phyloP scores from a whole-genome alignment of 2,888 invertebrate species.

The Chloroclysta siterata region DNA sequence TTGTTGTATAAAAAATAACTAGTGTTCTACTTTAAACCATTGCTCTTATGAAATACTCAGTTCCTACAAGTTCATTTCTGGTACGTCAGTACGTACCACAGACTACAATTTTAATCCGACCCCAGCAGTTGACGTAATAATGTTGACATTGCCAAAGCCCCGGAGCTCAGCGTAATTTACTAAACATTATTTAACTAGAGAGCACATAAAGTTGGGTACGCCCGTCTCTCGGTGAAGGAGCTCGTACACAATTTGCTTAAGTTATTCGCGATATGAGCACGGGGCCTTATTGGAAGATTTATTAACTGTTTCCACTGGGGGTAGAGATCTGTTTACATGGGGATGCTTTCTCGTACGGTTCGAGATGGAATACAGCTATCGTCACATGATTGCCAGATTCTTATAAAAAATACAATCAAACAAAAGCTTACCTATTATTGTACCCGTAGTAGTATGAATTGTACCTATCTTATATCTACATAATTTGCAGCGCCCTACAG shows the following conservation, averaged over 20 bases:
- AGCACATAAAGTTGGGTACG: slow-evolving; percentile 45
- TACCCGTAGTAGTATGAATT: too few relatives aligned
- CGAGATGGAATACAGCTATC: neutral
- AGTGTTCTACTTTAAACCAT: too few relatives aligned
- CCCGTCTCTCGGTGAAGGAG: slow-evolving; percentile 31
- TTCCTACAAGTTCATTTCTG: too few relatives aligned
- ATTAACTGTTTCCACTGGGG: slow-evolving; percentile 32
- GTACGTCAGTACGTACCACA: neutral
- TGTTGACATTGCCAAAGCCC: slow-evolving; percentile 41
- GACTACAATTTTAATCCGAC: slow-evolving; percentile 25
- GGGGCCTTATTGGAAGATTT: slow-evolving; percentile 39
- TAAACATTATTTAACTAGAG: slow-evolving; percentile 56
- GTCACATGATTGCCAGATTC: too few relatives aligned
- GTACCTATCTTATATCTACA: too few relatives aligned
- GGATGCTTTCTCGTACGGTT: neutral
- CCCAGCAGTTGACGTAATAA: slow-evolving; percentile 32
- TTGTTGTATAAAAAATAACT: too few relatives aligned
- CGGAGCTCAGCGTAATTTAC: slow-evolving; percentile 50
- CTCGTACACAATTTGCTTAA: slow-evolving; percentile 40
- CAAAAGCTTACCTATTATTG: too few relatives aligned
- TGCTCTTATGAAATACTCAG: too few relatives aligned
- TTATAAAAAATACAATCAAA: too few relatives aligned
- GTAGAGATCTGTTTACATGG: slow-evolving; percentile 1
- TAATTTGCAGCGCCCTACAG: too few relatives aligned
- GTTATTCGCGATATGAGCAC: slow-evolving; percentile 39